Conservation (phyloP, 2,113 vertebrate genomes). For the Proteles cristata region DNA sequence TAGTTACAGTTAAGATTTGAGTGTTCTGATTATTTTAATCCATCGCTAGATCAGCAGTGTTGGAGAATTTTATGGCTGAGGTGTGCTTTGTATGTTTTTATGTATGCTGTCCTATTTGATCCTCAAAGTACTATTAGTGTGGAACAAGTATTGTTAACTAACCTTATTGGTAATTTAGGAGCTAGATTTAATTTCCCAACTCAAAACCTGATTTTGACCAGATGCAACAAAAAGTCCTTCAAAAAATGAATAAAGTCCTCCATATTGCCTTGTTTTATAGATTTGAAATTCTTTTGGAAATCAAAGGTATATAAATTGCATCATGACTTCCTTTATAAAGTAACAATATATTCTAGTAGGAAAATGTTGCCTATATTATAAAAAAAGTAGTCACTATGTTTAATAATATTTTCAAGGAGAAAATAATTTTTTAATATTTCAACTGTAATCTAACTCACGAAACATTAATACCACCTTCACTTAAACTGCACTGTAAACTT, state of each 20-base stretch:
- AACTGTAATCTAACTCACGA: neutral
- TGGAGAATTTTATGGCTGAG: neutral
- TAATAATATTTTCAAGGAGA: constrained; percentile 6
- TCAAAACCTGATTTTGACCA: constrained; percentile 33
- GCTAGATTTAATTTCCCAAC: constrained; percentile 5
- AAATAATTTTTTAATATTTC: constrained; percentile 45
- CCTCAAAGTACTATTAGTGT: neutral
- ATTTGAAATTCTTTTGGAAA: constrained; percentile 3
- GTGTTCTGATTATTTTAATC: neutral
- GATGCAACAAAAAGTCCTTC: neutral
- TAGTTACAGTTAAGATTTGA: constrained; percentile 17
- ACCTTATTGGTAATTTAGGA: constrained; percentile 5
- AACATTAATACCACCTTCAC: neutral
- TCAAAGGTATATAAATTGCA: constrained; percentile 17
- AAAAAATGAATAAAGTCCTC: neutral
- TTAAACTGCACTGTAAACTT: constrained; percentile 28
- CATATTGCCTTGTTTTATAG: constrained; percentile 18
- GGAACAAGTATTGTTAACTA: constrained; percentile 18
- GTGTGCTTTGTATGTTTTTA: neutral
- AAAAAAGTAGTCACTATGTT: constrained; percentile 19
- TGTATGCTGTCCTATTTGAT: neutral
- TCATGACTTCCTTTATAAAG: constrained; percentile 23
- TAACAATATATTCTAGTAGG: neutral
- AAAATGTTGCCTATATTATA: neutral
- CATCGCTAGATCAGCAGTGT: neutral